Evolutionary conservation across 2,888 invertebrate species (phyloP), one percentile per base, ranked within the genome.

Genomic region (Uloborus plumipes): DNA sequence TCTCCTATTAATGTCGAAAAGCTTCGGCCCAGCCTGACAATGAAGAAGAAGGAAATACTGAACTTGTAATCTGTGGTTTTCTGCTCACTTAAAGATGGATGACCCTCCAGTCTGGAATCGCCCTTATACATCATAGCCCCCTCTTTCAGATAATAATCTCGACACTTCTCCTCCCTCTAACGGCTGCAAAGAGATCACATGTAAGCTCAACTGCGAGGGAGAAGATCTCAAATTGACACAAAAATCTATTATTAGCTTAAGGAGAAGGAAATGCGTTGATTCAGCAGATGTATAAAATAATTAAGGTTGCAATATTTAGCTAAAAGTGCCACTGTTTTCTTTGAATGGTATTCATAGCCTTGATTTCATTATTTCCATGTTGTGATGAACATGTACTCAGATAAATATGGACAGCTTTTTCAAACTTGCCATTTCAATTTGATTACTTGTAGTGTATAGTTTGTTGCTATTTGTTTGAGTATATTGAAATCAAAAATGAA

Each of bases 81-180:
- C 61, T 67, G 61, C 53, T 69, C 51, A 51, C 55, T 70, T 49
- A 58, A 78, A 70, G 67, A 78, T 72, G 70, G 71, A 78, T 78
- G 65, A 62, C 47, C 49, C 26, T 26, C 26, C 39, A 64, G 49
- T 64, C 61, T 64, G 70, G 55, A 72, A 51, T 78, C 78, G 59
- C 78, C 65, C 59, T 64, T 66, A 78, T 78, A 78, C 71, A 78
- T 78, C 78, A 78, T 71, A 78, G 71, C 66, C 64, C 71, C 58
- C 51, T 65, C 26, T 65, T 65, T 55, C 50, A 78, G 78, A 78
- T 78, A 78, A 78, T 78, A 71, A 78, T 78, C 78, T 78, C 64
- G 55, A 65, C 65, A 78, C 59, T 62, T 69, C 61, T 76, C 59
- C 26, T 65, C 59, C 75, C 39, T 39, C 39, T 39, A 39, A 39